Percentiles rank a stretch among this genome's conserved stretches.
These are phyloP conservation scores for Thaumetopoea pityocampa DNA, from an alignment of 1,140 invertebrate species.

Conservation along the genomic window DNA sequence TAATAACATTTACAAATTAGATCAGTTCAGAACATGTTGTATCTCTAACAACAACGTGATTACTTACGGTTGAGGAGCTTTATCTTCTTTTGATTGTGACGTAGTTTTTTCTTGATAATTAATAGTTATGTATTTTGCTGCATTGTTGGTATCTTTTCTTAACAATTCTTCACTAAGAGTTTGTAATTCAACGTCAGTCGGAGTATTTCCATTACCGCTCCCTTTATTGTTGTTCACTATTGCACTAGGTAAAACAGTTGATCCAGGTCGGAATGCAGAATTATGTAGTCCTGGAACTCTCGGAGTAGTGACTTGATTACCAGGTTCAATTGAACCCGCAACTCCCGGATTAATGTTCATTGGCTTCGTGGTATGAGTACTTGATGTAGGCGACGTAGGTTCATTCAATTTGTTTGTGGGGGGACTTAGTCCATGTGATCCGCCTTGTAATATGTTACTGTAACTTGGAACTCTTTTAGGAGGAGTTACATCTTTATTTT, in stretches of 20 bases:
- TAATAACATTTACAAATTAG: too few species aligned
- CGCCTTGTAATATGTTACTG: slow-evolving; percentile 48
- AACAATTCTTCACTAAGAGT: slow-evolving; percentile 84
- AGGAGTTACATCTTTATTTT: slow-evolving; percentile 25
- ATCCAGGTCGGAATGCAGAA: slow-evolving; percentile 31
- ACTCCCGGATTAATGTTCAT: slow-evolving; percentile 46
- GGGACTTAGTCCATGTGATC: slow-evolving; percentile 19
- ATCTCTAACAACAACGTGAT: too few species aligned
- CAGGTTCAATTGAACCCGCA: slow-evolving; percentile 36
- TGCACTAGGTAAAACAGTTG: slow-evolving; percentile 62
- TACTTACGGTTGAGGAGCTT: slow-evolving; percentile 84
- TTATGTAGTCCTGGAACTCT: slow-evolving; percentile 21
- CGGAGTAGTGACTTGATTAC: slow-evolving; percentile 10
- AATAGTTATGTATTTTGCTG: slow-evolving; percentile 79
- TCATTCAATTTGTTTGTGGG: slow-evolving; percentile 14
- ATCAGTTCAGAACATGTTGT: not conserved
- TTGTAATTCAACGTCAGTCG: slow-evolving; percentile 78
- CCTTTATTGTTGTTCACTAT: slow-evolving; percentile 45
- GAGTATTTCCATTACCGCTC: slow-evolving; percentile 28
- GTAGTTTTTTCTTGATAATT: slow-evolving; percentile 85
- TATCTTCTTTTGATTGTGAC: slow-evolving; percentile 80
- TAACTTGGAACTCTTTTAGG: slow-evolving; percentile 43
- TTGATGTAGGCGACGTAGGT: slow-evolving; percentile 8
- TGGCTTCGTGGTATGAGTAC: slow-evolving; percentile 34
- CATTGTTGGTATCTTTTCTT: slow-evolving; percentile 83